Base-by-base conservation (phyloP, 2,113 vertebrate species). In the Paraplagusia blochii region DNA sequence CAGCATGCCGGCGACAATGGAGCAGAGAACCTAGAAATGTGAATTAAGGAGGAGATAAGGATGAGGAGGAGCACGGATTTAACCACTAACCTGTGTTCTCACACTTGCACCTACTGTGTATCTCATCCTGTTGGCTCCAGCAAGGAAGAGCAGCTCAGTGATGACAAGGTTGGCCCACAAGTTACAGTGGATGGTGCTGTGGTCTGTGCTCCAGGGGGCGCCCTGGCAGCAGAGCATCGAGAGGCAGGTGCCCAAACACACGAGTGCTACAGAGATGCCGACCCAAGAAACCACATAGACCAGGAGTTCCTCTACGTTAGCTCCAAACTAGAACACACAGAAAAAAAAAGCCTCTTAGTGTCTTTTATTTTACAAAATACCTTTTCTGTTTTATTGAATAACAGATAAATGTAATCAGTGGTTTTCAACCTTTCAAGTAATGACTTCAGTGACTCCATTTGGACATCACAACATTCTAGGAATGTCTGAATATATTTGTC, bases 161-260 rank as follows among this genome's bases (percentile, higher is more conserved):
- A 95, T 78, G 80, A 96, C 92, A 83, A 96, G 91, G 80, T 92
- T 89, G 51, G 85, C 80, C 85, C 88, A 89, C 53, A 88, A 69
- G 80, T 89, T 89, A 72, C 81, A 87, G 90, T 97, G 95, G 81
- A 96, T 95, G 80, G 94, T 97, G 88, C 93, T 94, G 52, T 95
- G 92, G 87, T 96, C 94, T 0, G 93, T 93, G 84, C 95, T 95
- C 68, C 87, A 88, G 1, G 95, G 88, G 3, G 93, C 94, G 77
- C 93, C 91, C 79, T 97, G 91, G 83, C 94, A 97, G 90, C 95
- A 97, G 69, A 97, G 94, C 22, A 94, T 95, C 48, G 93, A 92
- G 71, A 96, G 92, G 57, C 94, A 96, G 73, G 93, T 92, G 14
- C 93, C 93, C 81, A 98, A 85, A 77, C 95, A 98, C 71, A 98